Evolutionary conservation across 2,888 invertebrate species (phyloP), one percentile per base, ranked within the genome.

Genomic region (Volucella bombylans): DNA sequence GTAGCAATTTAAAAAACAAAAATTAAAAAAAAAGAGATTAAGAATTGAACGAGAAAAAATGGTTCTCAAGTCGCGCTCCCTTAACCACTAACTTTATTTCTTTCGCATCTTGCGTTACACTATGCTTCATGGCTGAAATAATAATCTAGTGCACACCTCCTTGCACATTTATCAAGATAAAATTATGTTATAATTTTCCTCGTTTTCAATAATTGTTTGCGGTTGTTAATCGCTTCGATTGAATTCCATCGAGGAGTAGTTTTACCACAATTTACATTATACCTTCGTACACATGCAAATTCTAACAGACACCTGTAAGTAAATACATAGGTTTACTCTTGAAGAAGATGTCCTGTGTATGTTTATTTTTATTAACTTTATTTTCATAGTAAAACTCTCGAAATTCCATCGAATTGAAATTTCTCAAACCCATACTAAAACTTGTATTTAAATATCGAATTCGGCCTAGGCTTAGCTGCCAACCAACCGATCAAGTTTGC

Each of bases 41-140:
- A 31, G 31, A 49, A 45, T 9, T 61, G 12, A 59, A 49, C 6
- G 31, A 57, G 50, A 50, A 52, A 69, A 65, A 72, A 79, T 71
- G 57, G 71, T 81, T 85, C 81, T 81, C 49, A 54, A 81, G 81
- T 85, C 85, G 85, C 83, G 83, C 83, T 83, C 83, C 80, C 83
- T 79, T 81, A 68, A 85, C 71, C 85, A 81, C 81, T 71, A 61
- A 50, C 65, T 71, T 55, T 65, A 79, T 61, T 12, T 67, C 23
- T 76, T 65, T 55, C 39, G 52, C 39, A 47, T 31, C 65, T 74
- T 49, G 52, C 41, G 39, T 62, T 85, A 45, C 15, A 65, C 59
- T 61, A 50, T 65, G 47, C 76, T 80, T 85, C 85, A 81, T 81
- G 85, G 67, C 67, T 85, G 77, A 72, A 85, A 77, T 68, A 67